A percentile compares a stretch with the other conserved stretches of the same genome.
These are phyloP conservation scores for Cepaea hortensis DNA, from an alignment of 2,888 invertebrate genomes.

Conservation along the genomic window DNA sequence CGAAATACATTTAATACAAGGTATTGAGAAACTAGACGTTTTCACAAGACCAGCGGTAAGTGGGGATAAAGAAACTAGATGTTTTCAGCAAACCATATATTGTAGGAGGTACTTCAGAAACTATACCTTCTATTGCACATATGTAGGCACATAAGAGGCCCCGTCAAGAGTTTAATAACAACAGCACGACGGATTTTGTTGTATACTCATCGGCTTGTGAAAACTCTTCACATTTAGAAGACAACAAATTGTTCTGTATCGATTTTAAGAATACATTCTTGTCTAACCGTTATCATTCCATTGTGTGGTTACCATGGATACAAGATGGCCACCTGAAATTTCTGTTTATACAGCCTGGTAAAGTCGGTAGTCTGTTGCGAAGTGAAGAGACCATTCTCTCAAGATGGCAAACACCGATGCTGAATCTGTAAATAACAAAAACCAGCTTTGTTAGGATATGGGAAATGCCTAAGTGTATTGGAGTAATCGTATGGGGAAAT, in stretches of 20 bases:
- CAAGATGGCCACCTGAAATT: not conserved
- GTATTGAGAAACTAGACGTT: no score
- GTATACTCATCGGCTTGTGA: not conserved
- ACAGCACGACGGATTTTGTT: no score
- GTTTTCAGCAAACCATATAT: no score
- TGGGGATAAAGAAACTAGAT: no score
- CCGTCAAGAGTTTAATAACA: no score
- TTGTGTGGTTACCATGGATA: slow-evolving; percentile 22
- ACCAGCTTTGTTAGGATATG: not conserved
- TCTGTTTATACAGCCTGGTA: not conserved
- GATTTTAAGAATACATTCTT: slow-evolving; percentile 8
- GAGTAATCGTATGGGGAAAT: not conserved
- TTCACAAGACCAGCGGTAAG: no score
- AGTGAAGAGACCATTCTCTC: not conserved
- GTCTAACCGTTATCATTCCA: not conserved
- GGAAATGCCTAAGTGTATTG: not conserved
- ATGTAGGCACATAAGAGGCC: no score
- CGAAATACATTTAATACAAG: no score
- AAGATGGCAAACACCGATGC: not conserved
- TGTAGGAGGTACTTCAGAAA: no score
- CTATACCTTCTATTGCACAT: no score
- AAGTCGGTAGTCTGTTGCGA: slow-evolving; percentile 3
- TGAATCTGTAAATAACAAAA: not conserved
- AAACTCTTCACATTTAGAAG: not conserved
- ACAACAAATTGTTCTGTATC: slow-evolving; percentile 1